phyloP scores from a whole-genome alignment of 2,113 vertebrate genomes.

The Peromyscus maniculatus region DNA sequence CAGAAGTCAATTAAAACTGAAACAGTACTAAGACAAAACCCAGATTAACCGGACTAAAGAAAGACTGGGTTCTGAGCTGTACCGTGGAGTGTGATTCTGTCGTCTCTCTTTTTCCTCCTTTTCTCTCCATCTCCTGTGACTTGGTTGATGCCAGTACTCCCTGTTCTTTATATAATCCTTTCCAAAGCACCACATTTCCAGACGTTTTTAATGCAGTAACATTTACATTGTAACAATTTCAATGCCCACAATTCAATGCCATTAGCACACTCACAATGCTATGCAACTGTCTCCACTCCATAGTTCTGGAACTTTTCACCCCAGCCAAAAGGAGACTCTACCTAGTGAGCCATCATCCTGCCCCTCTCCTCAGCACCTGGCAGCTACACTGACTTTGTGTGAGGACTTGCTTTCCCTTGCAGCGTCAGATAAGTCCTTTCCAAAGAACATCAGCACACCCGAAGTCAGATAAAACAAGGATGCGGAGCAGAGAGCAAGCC shows the following conservation, averaged over 20 bases:
- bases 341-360: neutral
- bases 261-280: neutral
- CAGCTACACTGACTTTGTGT: neutral
- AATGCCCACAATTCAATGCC: neutral
- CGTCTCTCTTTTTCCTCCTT: too few species aligned
- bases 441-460: slow-evolving; percentile 2
- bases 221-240: neutral
- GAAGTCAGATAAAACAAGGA: slow-evolving; percentile 19
- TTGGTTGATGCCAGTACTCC: neutral
- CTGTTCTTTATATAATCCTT: neutral
- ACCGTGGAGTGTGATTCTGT: neutral
- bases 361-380: too few species aligned
- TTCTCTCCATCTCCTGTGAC: neutral
- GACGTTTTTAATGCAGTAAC: neutral
- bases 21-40: neutral
- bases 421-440: neutral
- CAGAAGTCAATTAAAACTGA: slow-evolving; percentile 35
- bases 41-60: slow-evolving; percentile 1
- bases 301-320: neutral
- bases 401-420: neutral
- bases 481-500: neutral
- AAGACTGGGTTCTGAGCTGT: neutral
- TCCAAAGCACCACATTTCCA: neutral
- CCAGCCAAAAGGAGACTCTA: neutral
- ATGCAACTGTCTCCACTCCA: neutral